Conservation (phyloP, 1,140 invertebrate genomes). For the Drosophila seguyi region DNA sequence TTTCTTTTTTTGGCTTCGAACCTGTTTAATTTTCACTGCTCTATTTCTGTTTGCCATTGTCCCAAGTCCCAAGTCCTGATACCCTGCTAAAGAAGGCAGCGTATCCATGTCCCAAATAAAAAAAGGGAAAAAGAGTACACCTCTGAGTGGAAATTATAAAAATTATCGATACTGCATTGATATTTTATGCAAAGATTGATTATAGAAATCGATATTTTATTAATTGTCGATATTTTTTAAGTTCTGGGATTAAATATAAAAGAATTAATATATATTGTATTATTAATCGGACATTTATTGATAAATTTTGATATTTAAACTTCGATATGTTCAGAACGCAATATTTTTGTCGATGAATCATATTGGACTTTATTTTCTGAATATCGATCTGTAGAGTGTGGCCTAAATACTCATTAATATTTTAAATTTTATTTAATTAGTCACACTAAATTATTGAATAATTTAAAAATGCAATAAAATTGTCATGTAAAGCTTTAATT, state of each 20-base stretch:
- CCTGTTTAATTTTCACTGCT: slow-evolving; percentile 11
- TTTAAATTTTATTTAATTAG: not conserved
- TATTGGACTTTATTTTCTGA: no score
- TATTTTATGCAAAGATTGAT: not conserved
- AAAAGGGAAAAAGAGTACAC: not conserved
- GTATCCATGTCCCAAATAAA: not conserved
- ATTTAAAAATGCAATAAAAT: no score
- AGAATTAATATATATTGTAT: not conserved
- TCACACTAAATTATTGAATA: not conserved
- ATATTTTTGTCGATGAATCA: no score
- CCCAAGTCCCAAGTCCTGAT: not conserved
- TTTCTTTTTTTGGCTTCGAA: slow-evolving; percentile 17
- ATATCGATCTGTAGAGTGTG: no score
- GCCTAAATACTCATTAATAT: not conserved
- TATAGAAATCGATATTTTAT: not conserved
- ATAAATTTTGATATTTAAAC: not conserved
- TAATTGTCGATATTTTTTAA: not conserved
- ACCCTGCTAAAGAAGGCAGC: not conserved
- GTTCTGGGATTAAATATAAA: not conserved
- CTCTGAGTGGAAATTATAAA: not conserved
- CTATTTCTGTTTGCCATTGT: slow-evolving; percentile 3
- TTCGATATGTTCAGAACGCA: not conserved
- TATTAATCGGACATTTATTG: not conserved
- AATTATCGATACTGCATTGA: not conserved
- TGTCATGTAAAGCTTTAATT: not conserved